Evolutionary conservation across 1,140 invertebrate species (phyloP).

Genomic region (Maconellicoccus hirsutus): DNA sequence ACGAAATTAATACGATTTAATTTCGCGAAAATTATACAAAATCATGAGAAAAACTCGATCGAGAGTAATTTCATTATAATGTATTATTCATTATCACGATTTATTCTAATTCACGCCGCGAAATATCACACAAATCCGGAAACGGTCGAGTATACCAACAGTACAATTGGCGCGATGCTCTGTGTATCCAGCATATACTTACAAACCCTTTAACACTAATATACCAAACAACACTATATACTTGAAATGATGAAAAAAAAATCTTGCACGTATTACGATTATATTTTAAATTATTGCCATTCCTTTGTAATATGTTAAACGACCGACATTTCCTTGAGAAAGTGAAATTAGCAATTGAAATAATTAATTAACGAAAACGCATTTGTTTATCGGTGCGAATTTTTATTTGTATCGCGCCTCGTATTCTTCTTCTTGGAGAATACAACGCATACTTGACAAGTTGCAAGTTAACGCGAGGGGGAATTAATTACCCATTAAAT

Average conservation of each 20-base stretch:
- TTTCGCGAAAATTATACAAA: neutral
- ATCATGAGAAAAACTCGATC: neutral
- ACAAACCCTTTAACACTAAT: no score
- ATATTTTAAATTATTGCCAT: neutral
- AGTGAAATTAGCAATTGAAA: conserved; percentile 1
- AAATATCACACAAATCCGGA: conserved; percentile 2
- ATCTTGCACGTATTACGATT: neutral
- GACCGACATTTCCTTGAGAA: neutral
- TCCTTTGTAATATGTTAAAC: neutral
- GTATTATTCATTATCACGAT: conserved; percentile 4
- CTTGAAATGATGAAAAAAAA: neutral
- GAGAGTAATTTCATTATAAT: neutral
- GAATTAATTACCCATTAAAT: no score
- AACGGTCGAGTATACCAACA: neutral
- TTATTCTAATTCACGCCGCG: neutral
- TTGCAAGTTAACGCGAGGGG: no score
- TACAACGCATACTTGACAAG: no score
- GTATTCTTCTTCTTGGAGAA: no score
- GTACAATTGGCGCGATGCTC: neutral
- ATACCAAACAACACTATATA: neutral
- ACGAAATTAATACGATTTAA: no score
- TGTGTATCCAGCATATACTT: no score
- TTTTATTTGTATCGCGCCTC: no score
- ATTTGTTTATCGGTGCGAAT: no score
- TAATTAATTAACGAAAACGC: neutral